A percentile compares a stretch with the other conserved stretches of the same genome.
phyloP scores from a whole-genome alignment of 2,888 invertebrate species.

The Pyralis farinalis region DNA sequence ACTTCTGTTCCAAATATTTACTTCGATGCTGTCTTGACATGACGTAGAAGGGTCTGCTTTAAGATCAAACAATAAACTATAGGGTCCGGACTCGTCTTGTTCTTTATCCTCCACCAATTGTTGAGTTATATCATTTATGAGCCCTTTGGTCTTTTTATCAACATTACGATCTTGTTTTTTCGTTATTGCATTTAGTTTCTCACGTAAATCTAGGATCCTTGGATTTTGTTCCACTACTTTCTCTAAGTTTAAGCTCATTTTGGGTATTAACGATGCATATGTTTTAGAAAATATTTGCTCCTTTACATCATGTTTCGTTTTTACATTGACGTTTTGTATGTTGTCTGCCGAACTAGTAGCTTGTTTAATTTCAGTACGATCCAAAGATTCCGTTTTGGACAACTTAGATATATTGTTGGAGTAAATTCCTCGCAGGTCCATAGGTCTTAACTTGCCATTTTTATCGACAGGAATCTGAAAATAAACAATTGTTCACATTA shows the following conservation, averaged over 20 bases:
- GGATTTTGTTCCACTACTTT: constrained; percentile 68
- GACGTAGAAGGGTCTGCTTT: constrained; percentile 62
- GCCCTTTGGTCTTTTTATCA: constrained; percentile 63
- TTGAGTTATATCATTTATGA: constrained; percentile 68
- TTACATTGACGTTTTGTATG: constrained; percentile 34
- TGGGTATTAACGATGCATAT: constrained; percentile 65
- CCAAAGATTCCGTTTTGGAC: constrained; percentile 42
- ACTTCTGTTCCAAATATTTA: constrained; percentile 41
- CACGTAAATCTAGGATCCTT: constrained; percentile 67
- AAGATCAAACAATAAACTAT: constrained; percentile 80
- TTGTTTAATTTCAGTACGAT: constrained; percentile 40
- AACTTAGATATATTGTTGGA: constrained; percentile 50
- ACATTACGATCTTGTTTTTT: constrained; percentile 66
- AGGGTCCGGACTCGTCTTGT: constrained; percentile 80
- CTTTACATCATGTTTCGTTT: constrained; percentile 46
- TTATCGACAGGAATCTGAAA: constrained; percentile 74
- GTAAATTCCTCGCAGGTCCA: constrained; percentile 58
- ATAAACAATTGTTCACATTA: constrained; percentile 19
- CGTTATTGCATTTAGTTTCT: constrained; percentile 69
- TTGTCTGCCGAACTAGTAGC: constrained; percentile 36
- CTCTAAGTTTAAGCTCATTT: constrained; percentile 67
- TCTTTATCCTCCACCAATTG: constrained; percentile 66
- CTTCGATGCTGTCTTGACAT: constrained; percentile 33
- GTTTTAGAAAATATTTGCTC: constrained; percentile 56
- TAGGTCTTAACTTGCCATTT: constrained; percentile 64